Conservation (phyloP, 35 echinoderm and acorn worm species). For the Eucidaris tribuloides region DNA sequence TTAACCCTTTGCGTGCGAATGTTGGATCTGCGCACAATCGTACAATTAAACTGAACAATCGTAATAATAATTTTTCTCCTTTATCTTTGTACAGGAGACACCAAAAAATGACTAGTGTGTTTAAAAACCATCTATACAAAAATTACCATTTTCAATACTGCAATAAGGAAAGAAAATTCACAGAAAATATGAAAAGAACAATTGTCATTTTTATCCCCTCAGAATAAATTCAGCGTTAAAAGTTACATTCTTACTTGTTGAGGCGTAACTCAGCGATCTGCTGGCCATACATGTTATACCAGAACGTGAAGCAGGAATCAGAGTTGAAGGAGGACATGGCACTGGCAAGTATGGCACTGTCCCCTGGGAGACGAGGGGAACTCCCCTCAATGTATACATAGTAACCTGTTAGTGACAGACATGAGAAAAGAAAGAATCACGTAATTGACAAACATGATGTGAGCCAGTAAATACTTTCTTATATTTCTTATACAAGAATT, state of each 20-base stretch:
- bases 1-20: no score
- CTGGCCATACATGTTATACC: slow-evolving; percentile 92
- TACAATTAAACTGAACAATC: not conserved
- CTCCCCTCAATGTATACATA: slow-evolving; percentile 88
- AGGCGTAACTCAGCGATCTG: slow-evolving; percentile 4
- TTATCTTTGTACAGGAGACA: no score
- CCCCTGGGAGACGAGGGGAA: slow-evolving; percentile 16
- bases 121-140: not conserved
- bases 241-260: not conserved
- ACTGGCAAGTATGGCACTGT: slow-evolving; percentile 73
- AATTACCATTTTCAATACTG: not conserved
- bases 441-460: not conserved
- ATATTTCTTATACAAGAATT: not conserved
- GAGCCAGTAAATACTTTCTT: not conserved
- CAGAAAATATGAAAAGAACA: not conserved
- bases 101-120: not conserved
- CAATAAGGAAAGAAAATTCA: not conserved
- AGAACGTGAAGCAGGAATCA: slow-evolving; percentile 70
- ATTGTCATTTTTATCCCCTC: not conserved
- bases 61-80: not conserved
- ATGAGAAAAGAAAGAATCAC: not conserved
- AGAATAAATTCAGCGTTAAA: not conserved
- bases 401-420: slow-evolving; percentile 22
- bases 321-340: slow-evolving; percentile 29
- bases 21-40: no score